Percentiles rank a stretch among this genome's conserved stretches.
Evolutionary conservation across 2,797 vertebrate species (phyloP).

Genomic region (Ispidina lecontei): DNA sequence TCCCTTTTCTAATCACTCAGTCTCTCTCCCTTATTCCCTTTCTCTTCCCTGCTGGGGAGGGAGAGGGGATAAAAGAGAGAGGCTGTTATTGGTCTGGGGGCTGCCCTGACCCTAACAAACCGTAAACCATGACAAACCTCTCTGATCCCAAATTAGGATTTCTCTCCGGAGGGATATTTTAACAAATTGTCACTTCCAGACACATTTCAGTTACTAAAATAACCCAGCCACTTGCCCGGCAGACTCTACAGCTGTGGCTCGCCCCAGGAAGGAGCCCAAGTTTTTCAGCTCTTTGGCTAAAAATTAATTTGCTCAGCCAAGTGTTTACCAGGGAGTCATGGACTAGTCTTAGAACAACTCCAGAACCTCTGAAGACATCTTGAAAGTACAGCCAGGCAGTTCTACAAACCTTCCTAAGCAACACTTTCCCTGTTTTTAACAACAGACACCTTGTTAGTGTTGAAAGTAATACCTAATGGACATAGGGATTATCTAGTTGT

Average conservation of each 20-base stretch:
- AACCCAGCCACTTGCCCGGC: not conserved
- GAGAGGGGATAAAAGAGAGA: no score
- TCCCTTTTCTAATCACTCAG: no score
- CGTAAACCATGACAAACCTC: no score
- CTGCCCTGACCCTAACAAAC: no score
- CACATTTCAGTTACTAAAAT: not conserved
- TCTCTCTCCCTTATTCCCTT: no score
- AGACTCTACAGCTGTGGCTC: not conserved
- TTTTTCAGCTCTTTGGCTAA: not conserved
- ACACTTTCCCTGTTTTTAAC: not conserved
- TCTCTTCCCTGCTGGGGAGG: no score
- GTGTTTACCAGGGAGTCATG: fast-evolving
- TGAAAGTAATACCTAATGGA: not conserved
- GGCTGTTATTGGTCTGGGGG: no score
- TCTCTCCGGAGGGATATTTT: not conserved
- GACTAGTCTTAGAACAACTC: not conserved
- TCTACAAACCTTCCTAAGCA: not conserved
- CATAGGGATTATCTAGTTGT: fast-evolving
- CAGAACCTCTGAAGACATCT: not conserved
- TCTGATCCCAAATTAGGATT: not conserved
- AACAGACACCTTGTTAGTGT: fast-evolving
- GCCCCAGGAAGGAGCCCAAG: not conserved
- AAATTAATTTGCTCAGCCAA: not conserved
- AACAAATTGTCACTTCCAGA: not conserved
- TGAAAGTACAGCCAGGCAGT: not conserved